Conservation (phyloP, 2,113 vertebrate species). For the Halcyon senegalensis region DNA sequence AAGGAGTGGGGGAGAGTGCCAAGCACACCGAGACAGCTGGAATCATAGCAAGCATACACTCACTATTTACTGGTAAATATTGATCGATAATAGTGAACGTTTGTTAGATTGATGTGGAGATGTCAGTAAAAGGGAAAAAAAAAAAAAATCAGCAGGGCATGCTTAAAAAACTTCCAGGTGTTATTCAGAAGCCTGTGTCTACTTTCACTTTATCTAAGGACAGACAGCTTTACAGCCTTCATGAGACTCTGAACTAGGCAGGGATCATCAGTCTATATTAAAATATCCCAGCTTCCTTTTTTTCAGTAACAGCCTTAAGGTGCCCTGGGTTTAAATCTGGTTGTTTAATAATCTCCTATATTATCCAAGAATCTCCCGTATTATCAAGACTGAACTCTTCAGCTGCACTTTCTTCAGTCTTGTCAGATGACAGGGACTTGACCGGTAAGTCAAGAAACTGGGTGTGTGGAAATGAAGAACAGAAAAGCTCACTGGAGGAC, state of each 20-base stretch:
- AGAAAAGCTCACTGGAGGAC: constrained; percentile 7
- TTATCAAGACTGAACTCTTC: background rate
- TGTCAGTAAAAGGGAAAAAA: background rate
- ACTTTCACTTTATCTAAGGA: background rate
- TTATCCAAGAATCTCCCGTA: background rate
- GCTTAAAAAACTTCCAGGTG: background rate
- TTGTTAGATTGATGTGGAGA: background rate
- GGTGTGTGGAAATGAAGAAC: background rate
- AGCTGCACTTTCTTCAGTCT: background rate
- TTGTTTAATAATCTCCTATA: background rate
- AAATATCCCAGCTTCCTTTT: background rate
- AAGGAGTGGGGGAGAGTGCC: background rate
- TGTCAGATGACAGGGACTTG: background rate
- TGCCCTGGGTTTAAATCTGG: background rate
- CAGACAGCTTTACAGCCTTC: background rate
- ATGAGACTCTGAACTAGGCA: background rate
- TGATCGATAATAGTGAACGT: background rate
- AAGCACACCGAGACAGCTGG: background rate
- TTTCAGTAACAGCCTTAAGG: background rate
- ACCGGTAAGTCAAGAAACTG: background rate
- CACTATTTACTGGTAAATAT: background rate
- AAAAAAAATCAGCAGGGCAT: background rate
- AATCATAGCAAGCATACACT: background rate
- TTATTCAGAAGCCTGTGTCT: background rate
- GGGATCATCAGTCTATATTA: background rate